Base-by-base conservation (phyloP, 2,113 vertebrate genomes). In the Tupaia chinensis region DNA sequence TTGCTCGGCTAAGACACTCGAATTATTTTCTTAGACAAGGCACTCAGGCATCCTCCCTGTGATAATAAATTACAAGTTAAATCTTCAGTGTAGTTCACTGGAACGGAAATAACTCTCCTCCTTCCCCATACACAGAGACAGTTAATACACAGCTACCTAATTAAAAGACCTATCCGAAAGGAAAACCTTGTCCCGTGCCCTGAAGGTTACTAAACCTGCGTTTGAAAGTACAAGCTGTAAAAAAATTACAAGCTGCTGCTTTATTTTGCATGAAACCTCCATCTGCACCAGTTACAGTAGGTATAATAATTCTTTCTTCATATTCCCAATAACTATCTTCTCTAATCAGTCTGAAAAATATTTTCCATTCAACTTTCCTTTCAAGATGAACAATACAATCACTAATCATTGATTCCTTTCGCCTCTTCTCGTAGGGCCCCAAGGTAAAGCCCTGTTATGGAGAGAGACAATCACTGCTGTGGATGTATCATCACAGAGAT, bases 351-450 rank as follows among this genome's bases (percentile, higher is more conserved):
- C 97, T 97, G 94, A 68, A 93, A 97, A 97, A 91, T 93, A 93
- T 70, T 96, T 94, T 69, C 92, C 79, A 97, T 74, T 96, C 77
- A 91, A 95, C 81, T 96, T 94, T 80, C 74, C 86, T 95, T 96
- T 97, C 76, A 80, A 94, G 81, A 93, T 91, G 68, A 94, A 96
- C 92, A 95, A 95, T 77, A 78, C 68, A 76, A 94, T 96, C 66
- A 94, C 84, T 78, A 92, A 74, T 72, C 89, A 94, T 5, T 32
- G 68, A 92, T 82, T 85, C 80, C 60, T 92, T 79, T 93, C 76
- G 84, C 58, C 11, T 93, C 61, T 61, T 93, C 79, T 92, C 79
- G 86, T 77, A 76, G 77, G 85, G 74, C 61, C 86, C 78, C 66
- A 25, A 95, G 85, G 81, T 20, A 87, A 85, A 87, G 76, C 9